A percentile compares a stretch with the other conserved stretches of the same genome.
These are phyloP conservation scores for Candidula unifasciata DNA, from an alignment of 2,888 invertebrate species.

Conservation along the genomic window DNA sequence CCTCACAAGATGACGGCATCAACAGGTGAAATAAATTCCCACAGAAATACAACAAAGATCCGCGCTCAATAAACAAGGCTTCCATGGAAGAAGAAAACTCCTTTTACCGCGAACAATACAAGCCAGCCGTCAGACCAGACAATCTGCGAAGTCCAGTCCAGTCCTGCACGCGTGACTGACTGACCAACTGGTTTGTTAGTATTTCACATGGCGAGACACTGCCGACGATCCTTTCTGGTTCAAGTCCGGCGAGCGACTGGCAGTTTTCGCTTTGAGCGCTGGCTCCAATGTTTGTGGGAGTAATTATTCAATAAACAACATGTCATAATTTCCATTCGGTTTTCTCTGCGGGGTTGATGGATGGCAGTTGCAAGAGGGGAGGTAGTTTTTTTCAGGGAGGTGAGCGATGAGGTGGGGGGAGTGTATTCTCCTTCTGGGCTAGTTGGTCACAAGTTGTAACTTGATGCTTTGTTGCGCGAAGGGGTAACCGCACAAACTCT, in stretches of 20 bases:
- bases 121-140: too few relatives aligned
- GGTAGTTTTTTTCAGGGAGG: background rate
- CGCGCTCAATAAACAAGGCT: background rate
- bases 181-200: background rate
- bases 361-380: conserved; percentile 43
- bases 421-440: background rate
- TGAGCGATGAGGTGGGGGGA: background rate
- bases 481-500: background rate
- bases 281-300: conserved; percentile 54
- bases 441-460: background rate
- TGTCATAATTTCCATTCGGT: conserved; percentile 59
- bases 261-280: conserved; percentile 39
- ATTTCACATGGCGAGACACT: conserved; percentile 16
- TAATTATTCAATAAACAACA: conserved; percentile 59
- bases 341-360: conserved; percentile 46
- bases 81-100: background rate
- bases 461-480: background rate
- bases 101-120: background rate
- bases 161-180: conserved; percentile 20
- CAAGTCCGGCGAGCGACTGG: conserved; percentile 37
- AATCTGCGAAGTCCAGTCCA: background rate
- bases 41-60: conserved; percentile 4
- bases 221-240: conserved; percentile 5
- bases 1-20: background rate
- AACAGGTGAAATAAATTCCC: background rate